Percentiles rank a stretch among this genome's conserved stretches.
Conservation (phyloP, 1,140 invertebrate genomes). For the Tetramorium alpestre region DNA sequence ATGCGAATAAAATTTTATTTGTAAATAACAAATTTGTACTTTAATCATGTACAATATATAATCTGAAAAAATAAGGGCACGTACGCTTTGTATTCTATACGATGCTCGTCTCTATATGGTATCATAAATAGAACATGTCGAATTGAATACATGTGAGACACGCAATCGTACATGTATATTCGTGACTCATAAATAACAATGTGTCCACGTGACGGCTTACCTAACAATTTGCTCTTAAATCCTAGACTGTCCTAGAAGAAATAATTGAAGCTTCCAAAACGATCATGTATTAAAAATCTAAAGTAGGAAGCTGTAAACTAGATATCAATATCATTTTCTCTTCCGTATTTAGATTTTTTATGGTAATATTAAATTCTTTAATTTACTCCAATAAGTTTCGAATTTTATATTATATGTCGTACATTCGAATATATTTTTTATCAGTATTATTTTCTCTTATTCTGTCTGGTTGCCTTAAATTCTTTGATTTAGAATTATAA, state of each 20-base stretch:
- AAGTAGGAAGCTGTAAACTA: background rate
- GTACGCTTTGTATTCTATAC: background rate
- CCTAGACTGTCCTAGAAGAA: background rate
- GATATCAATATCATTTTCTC: background rate
- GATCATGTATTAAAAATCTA: background rate
- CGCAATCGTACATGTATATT: background rate
- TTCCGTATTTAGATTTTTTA: background rate
- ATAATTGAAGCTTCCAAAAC: background rate
- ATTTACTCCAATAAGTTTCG: background rate
- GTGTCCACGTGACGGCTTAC: slow-evolving; percentile 16
- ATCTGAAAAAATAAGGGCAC: background rate
- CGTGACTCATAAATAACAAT: slow-evolving; percentile 33
- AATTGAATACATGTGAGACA: background rate
- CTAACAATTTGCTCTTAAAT: slow-evolving; percentile 6
- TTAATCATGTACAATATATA: background rate
- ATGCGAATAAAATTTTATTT: slow-evolving; percentile 5
- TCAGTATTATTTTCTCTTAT: too few relatives aligned
- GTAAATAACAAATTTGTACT: background rate
- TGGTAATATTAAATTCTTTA: background rate
- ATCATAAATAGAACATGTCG: background rate
- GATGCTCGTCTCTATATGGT: background rate
- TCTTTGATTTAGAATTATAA: too few relatives aligned
- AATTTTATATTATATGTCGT: background rate
- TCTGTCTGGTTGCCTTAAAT: too few relatives aligned
- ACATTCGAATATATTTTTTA: background rate